Conservation (phyloP, 2,113 vertebrate species). For the Ia io region DNA sequence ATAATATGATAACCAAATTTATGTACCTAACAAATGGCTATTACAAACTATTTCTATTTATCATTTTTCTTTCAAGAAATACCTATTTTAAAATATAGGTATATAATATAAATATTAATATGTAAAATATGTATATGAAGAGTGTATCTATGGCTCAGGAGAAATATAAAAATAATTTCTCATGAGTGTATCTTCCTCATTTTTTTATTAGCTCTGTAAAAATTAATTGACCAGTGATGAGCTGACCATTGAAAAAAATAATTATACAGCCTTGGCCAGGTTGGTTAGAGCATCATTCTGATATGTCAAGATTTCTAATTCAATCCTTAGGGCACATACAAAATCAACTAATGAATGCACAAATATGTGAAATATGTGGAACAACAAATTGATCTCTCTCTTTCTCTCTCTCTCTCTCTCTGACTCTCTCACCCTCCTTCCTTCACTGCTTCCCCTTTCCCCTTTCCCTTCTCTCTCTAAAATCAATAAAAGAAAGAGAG, state of each 20-base stretch:
- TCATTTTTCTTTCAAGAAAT: not conserved
- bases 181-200: not conserved
- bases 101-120: not conserved
- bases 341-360: not conserved
- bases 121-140: not conserved
- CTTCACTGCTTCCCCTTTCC: no score
- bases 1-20: not conserved
- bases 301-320: not conserved
- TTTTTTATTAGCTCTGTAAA: not conserved
- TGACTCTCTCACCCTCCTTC: no score
- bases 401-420: not conserved
- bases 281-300: not conserved
- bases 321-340: not conserved
- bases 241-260: not conserved
- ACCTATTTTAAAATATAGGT: not conserved
- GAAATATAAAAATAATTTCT: not conserved
- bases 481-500: no score
- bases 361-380: no score
- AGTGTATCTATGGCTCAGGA: not conserved
- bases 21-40: not conserved
- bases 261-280: not conserved
- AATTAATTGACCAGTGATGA: not conserved
- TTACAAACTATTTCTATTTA: not conserved
- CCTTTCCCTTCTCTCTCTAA: no score
- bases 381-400: no score